Evolutionary conservation across 2,888 invertebrate genomes (phyloP).

Genomic region (Cistogaster globosa): DNA sequence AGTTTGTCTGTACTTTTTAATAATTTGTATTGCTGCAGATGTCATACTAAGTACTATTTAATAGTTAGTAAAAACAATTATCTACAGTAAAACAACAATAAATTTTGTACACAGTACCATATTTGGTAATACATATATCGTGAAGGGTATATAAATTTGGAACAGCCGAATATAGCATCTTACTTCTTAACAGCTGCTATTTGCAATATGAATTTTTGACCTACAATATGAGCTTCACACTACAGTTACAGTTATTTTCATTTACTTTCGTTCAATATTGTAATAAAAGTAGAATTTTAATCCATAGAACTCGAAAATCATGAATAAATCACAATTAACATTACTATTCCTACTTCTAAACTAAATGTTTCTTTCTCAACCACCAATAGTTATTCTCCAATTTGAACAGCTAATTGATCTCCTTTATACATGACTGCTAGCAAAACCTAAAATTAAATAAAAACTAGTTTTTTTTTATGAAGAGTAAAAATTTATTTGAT

Average conservation of each 20-base stretch:
- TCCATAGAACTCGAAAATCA: too few species aligned
- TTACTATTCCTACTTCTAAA: not conserved
- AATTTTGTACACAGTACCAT: too few species aligned
- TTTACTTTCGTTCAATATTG: too few species aligned
- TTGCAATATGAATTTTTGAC: not conserved
- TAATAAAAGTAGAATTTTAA: too few species aligned
- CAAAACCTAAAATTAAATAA: not conserved
- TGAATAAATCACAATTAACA: too few species aligned
- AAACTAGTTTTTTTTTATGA: slow-evolving; percentile 4
- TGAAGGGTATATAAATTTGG: too few species aligned
- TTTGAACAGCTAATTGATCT: not conserved
- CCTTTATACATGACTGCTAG: not conserved
- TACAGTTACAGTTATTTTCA: not conserved
- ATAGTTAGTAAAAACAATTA: too few species aligned
- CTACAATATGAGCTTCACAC: not conserved
- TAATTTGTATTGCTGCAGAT: too few species aligned
- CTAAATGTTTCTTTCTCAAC: not conserved
- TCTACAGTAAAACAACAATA: too few species aligned
- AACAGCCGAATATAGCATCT: too few species aligned
- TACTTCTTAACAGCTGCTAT: not conserved
- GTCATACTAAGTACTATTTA: not conserved
- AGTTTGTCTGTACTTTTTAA: too few species aligned
- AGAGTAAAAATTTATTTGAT: slow-evolving; percentile 56
- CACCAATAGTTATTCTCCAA: slow-evolving; percentile 1
- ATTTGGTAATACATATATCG: too few species aligned